These are phyloP conservation scores for Corythucha ciliata DNA, from an alignment of 2,888 invertebrate genomes.

Conservation along the genomic window DNA sequence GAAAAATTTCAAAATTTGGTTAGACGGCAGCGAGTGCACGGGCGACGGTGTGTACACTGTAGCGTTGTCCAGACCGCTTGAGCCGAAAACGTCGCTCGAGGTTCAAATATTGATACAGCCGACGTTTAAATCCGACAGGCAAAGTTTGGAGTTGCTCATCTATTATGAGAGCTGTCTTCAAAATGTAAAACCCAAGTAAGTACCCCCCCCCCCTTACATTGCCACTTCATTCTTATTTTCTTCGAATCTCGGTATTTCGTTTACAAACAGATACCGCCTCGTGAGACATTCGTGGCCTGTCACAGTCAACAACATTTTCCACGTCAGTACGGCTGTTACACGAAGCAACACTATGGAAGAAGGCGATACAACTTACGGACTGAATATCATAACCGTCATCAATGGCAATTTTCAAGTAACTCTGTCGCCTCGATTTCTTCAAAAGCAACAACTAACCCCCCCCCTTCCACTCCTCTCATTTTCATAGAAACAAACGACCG, in stretches of 20 bases:
- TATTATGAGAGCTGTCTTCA: conserved; percentile 54
- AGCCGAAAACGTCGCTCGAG: conserved; percentile 46
- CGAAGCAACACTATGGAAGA: no score
- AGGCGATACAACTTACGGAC: no score
- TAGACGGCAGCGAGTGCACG: conserved; percentile 2
- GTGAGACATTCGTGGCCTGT: conserved; percentile 57
- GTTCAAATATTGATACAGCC: conserved; percentile 60
- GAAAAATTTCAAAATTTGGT: conserved; percentile 49
- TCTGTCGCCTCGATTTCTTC: no score
- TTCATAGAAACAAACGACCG: no score
- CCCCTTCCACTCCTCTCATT: no score
- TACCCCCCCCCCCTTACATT: conserved; percentile 6
- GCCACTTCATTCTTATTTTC: conserved; percentile 1
- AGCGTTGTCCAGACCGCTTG: conserved; percentile 39
- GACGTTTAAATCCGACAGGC: conserved; percentile 53
- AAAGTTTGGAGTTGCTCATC: conserved; percentile 58
- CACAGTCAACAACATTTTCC: no score
- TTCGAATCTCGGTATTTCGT: conserved; percentile 17
- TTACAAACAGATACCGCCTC: conserved; percentile 47
- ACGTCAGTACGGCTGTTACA: no score
- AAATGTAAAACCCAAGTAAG: conserved; percentile 25
- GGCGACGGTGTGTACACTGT: conserved; percentile 33
- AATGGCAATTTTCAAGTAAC: no score
- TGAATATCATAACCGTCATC: no score
- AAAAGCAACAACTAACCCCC: no score